These are phyloP conservation scores for Ophion ventricosus DNA, from an alignment of 2,888 invertebrate species.

Conservation along the genomic window DNA sequence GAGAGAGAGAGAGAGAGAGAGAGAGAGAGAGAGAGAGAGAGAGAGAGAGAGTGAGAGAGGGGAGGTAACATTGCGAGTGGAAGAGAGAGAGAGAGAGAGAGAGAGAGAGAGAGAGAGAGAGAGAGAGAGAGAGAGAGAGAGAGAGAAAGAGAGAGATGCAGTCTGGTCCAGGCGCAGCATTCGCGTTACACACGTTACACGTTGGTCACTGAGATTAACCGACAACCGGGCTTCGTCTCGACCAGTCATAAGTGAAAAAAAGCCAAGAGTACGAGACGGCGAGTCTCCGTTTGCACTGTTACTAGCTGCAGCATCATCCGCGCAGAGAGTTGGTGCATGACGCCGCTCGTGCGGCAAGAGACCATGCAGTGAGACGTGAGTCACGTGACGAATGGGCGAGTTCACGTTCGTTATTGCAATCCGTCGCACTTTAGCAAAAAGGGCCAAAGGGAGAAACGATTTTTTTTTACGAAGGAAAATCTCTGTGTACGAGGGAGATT, in stretches of 20 bases:
- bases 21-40: not conserved
- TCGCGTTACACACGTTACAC: slow-evolving; percentile 61
- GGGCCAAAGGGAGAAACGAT: not conserved
- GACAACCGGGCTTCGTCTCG: slow-evolving; percentile 1
- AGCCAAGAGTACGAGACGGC: slow-evolving; percentile 15
- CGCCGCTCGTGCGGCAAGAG: not conserved
- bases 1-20: slow-evolving; percentile 6
- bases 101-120: too few relatives aligned
- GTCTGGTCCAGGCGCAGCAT: slow-evolving; percentile 31
- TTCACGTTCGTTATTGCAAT: slow-evolving; percentile 6
- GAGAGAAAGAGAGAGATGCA: slow-evolving; percentile 1
- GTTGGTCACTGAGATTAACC: slow-evolving; percentile 45
- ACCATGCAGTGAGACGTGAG: slow-evolving; percentile 18
- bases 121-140: slow-evolving; percentile 3
- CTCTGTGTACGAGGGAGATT: not conserved
- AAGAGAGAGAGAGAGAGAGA: not conserved
- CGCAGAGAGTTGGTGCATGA: slow-evolving; percentile 1
- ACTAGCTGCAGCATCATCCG: slow-evolving; percentile 13
- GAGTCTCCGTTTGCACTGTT: slow-evolving; percentile 20
- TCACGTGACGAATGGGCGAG: slow-evolving; percentile 44
- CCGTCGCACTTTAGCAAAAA: not conserved
- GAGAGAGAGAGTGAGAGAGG: slow-evolving; percentile 3
- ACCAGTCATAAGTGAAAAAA: slow-evolving; percentile 22
- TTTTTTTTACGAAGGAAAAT: not conserved
- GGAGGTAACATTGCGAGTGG: too few relatives aligned